Evolutionary conservation across 2,888 invertebrate species (phyloP).

Genomic region (Limnephilus rhombicus): DNA sequence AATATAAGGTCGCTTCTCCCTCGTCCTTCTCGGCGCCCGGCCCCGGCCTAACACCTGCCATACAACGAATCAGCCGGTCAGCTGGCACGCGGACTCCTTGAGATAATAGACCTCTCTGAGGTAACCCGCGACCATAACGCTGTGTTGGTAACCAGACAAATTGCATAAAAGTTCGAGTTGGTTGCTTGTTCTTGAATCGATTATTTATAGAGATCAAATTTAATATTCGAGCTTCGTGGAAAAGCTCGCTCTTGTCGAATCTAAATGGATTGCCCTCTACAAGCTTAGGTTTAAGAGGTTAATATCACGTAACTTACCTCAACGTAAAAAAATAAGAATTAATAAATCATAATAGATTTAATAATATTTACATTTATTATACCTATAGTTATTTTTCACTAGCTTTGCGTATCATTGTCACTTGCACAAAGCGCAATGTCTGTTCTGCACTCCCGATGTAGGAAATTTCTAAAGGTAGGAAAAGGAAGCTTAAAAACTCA

Average conservation of each 20-base stretch:
- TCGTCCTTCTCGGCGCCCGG: neutral
- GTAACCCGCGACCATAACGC: neutral
- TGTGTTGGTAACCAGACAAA: neutral
- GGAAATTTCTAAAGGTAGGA: no score
- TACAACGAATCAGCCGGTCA: neutral
- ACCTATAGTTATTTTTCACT: no score
- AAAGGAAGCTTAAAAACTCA: no score
- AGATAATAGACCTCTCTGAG: neutral
- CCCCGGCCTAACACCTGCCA: neutral
- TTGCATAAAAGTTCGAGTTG: neutral
- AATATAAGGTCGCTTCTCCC: neutral
- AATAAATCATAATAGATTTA: no score
- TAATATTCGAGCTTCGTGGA: neutral
- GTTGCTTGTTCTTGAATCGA: neutral
- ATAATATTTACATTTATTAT: no score
- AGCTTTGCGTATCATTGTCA: no score
- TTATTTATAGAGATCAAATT: neutral
- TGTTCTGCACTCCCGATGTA: no score
- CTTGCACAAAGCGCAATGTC: no score
- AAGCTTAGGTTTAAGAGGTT: neutral
- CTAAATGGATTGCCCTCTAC: neutral
- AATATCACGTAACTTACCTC: neutral
- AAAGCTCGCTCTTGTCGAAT: no score
- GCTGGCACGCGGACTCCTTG: conserved; percentile 9
- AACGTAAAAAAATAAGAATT: neutral